Evolutionary conservation across 2,888 invertebrate genomes (phyloP).

Genomic region (Pterostichus niger): DNA sequence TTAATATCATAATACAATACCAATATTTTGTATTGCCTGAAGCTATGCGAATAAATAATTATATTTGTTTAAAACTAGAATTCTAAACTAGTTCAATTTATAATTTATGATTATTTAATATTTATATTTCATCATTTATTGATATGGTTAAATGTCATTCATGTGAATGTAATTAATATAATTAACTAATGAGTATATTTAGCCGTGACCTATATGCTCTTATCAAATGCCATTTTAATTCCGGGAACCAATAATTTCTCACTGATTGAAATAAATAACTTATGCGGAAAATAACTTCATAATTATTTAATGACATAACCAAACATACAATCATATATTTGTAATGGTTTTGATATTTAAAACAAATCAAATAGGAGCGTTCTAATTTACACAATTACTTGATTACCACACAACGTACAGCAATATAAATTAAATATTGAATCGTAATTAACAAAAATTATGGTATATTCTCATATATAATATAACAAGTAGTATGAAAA

Average conservation of each 20-base stretch:
- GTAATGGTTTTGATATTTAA: conserved; percentile 11
- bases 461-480: no score
- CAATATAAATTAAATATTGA: conserved; percentile 33
- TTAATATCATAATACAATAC: no score
- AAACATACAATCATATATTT: conserved; percentile 13
- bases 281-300: conserved; percentile 8
- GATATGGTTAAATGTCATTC: conserved; percentile 9
- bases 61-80: no score
- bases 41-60: no score
- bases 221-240: conserved; percentile 30
- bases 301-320: conserved; percentile 22
- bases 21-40: no score
- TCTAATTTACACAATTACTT: conserved; percentile 14
- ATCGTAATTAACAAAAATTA: not conserved
- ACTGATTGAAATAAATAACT: conserved; percentile 8
- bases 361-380: conserved; percentile 10
- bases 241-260: conserved; percentile 15
- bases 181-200: conserved; percentile 12
- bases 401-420: not conserved
- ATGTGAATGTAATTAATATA: conserved; percentile 19
- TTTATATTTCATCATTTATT: conserved; percentile 23
- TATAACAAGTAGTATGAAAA: no score
- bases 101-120: conserved; percentile 1
- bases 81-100: no score
- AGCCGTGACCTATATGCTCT: conserved; percentile 3